Conservation (phyloP, 1,140 invertebrate genomes). For the Temnothorax nylanderi region DNA sequence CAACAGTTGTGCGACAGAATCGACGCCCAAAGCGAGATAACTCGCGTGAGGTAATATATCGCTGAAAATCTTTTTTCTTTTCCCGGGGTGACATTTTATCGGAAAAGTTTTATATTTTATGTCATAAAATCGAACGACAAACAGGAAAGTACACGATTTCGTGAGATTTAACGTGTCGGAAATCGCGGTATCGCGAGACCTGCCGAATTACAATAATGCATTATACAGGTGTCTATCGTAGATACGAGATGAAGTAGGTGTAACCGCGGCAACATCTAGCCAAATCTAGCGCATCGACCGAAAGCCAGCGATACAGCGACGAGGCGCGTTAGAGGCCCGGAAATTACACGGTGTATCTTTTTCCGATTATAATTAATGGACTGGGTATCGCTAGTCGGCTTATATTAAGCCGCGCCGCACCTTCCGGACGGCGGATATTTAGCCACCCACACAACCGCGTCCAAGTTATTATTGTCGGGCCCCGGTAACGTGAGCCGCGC, state of each 20-base stretch:
- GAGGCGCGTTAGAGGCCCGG: slow-evolving; percentile 42
- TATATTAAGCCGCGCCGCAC: slow-evolving; percentile 54
- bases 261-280: neutral
- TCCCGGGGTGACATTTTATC: neutral
- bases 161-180: neutral
- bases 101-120: neutral
- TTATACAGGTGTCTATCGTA: neutral
- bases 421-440: slow-evolving; percentile 66
- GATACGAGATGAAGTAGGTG: neutral
- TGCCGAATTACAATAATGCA: neutral
- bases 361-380: slow-evolving; percentile 73
- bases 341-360: slow-evolving; percentile 69
- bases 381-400: slow-evolving; percentile 56
- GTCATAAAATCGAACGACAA: neutral
- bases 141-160: neutral
- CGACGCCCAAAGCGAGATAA: neutral
- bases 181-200: neutral
- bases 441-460: neutral
- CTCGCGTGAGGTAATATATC: neutral
- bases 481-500: slow-evolving; percentile 20
- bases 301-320: neutral
- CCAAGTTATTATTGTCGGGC: slow-evolving; percentile 64
- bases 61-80: neutral
- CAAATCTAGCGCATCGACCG: neutral
- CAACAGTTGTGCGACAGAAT: neutral